Base-by-base conservation (phyloP, 2,797 vertebrate species). In the Enteromius afrohamiltoni region DNA sequence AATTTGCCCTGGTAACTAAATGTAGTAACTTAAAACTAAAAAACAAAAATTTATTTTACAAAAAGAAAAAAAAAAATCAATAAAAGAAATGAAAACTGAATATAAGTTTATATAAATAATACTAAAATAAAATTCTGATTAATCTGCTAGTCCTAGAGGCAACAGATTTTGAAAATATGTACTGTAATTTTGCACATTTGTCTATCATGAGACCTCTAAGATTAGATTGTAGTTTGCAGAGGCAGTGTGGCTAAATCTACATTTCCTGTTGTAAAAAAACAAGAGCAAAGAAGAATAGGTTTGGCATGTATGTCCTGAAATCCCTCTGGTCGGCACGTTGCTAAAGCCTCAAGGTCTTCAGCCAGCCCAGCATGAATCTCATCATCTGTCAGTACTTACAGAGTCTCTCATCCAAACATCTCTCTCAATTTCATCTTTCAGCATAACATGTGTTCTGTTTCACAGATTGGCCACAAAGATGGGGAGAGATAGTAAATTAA, bases 401-500 rank as follows among this genome's bases (percentile, higher is more conserved):
- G 74, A 53, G 29, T 69, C 37, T 64, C 45, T 45, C 68, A 71
- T 73, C 79, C 42, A 82, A 82, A 82, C 55, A 74, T 51, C 58
- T 65, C 40, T 81, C 58, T 82, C 80, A 74, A 40, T 74, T 19
- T 37, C 55, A 74, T 49, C 70, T 70, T 62, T 55, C 29, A 73
- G 21, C 55, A 74, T 13, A 73, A 74, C 58, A 62, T 49, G 42
- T 47, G 47, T 23, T 65, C 45, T 42, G 26, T 82, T 65, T 67
- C 3, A 19, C 45, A 64, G 62, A 29, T 17, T 42, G 42, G n/a
- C 58, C 80, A 76, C 78, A 81, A 62, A 79, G 42, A 74, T 80
- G 47, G 37, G 67, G 19, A 13, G 29, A 53, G 53, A 31, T 75
- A 69, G 17, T 86, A 82, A 87, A 67, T 85, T 49, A 64, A 77